These are phyloP conservation scores for Sinocyclocheilus anshuiensis DNA, from an alignment of 2,113 vertebrate genomes.

Conservation along the genomic window DNA sequence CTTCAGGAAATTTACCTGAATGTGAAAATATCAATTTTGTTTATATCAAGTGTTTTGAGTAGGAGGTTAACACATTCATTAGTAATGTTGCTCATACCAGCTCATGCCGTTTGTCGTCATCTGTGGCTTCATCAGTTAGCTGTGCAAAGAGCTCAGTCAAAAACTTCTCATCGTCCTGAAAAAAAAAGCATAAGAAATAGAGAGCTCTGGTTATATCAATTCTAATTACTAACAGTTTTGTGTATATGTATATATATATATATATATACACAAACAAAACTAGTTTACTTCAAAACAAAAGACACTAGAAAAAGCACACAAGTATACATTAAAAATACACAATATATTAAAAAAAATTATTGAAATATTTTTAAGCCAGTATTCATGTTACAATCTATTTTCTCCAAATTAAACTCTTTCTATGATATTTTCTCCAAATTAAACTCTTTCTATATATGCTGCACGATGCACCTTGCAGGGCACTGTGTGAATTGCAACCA, in stretches of 20 bases:
- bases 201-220: not conserved
- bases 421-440: not conserved
- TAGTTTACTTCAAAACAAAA: not conserved
- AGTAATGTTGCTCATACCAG: constrained; percentile 79
- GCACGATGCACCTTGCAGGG: not conserved
- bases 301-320: no score
- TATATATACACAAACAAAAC: no score
- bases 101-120: constrained; percentile 98
- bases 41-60: not conserved
- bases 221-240: no score
- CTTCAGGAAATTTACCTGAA: constrained; percentile 97
- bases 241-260: no score
- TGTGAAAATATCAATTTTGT: not conserved
- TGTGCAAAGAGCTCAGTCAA: constrained; percentile 99
- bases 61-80: not conserved
- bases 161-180: constrained; percentile 98
- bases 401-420: not conserved
- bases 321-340: no score
- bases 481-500: not conserved
- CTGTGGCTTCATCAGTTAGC: constrained; percentile 97
- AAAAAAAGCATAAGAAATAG: not conserved
- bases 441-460: not conserved
- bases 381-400: no score
- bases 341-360: no score
- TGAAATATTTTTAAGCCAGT: no score